A percentile compares a stretch with the other conserved stretches of the same genome.
Evolutionary conservation across 2,888 invertebrate genomes (phyloP).

Genomic region (Norana najaformis): DNA sequence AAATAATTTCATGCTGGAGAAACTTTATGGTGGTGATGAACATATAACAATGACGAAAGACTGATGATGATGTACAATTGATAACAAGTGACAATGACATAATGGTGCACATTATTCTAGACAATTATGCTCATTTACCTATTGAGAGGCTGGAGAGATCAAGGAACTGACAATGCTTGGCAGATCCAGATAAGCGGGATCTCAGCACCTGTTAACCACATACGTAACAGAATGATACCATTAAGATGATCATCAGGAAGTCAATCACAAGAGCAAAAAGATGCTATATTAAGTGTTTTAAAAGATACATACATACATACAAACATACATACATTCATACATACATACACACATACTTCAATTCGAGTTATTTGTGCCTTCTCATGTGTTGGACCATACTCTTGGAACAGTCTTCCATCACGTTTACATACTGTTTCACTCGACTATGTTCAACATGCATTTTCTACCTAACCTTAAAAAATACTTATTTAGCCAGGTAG

Average conservation of each 20-base stretch:
- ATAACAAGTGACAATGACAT: background rate
- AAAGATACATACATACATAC: background rate
- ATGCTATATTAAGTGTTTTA: background rate
- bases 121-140: constrained; percentile 45
- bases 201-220: background rate
- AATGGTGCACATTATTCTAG: too few relatives aligned
- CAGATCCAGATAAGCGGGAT: constrained; percentile 41
- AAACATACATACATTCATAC: background rate
- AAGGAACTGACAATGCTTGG: constrained; percentile 50
- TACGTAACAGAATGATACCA: background rate
- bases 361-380: too few relatives aligned
- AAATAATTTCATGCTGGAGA: background rate
- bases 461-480: too few relatives aligned
- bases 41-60: background rate
- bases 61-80: background rate
- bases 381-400: too few relatives aligned
- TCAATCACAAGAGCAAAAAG: background rate
- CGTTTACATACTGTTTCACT: too few relatives aligned
- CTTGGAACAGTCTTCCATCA: too few relatives aligned
- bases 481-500: too few relatives aligned
- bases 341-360: background rate
- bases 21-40: background rate
- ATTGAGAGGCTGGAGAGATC: constrained; percentile 52
- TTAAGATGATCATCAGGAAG: background rate
- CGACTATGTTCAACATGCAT: too few relatives aligned